Evolutionary conservation across 2,888 invertebrate species (phyloP).

Genomic region (Tetheella fluctuosa): DNA sequence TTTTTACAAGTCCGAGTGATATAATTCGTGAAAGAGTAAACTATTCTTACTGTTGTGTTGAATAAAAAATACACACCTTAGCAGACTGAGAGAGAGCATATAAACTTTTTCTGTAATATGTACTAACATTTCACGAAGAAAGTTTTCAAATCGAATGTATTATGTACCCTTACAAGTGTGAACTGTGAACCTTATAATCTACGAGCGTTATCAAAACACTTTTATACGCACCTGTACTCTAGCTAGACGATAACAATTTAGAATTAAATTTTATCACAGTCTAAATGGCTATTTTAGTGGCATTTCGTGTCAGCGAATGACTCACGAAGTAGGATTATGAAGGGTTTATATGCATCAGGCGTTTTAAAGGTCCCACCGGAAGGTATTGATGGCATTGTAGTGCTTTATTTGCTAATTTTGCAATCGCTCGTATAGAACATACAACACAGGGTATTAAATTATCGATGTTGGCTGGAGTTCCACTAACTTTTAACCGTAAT

Average conservation of each 20-base stretch:
- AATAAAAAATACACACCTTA: background rate
- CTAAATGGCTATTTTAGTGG: slow-evolving; percentile 34
- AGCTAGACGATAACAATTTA: slow-evolving; percentile 22
- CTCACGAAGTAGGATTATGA: slow-evolving; percentile 18
- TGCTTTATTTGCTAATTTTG: background rate
- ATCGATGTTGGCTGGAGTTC: background rate
- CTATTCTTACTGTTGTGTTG: background rate
- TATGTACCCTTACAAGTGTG: background rate
- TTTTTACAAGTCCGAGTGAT: no score
- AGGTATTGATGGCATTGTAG: background rate
- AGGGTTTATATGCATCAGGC: background rate
- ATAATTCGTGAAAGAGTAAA: background rate
- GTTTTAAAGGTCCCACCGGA: background rate
- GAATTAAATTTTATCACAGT: slow-evolving; percentile 38
- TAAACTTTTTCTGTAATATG: background rate
- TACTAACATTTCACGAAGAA: background rate
- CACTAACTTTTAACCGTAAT: background rate
- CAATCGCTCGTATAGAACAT: background rate
- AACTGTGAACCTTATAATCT: background rate
- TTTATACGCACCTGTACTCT: background rate
- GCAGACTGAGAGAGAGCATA: background rate
- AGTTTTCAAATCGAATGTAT: background rate
- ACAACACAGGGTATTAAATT: background rate
- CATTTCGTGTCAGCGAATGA: slow-evolving; percentile 23
- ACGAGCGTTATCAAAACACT: background rate